Conservation (phyloP, 1,140 invertebrate species). For the Aphaenogaster rudis region DNA sequence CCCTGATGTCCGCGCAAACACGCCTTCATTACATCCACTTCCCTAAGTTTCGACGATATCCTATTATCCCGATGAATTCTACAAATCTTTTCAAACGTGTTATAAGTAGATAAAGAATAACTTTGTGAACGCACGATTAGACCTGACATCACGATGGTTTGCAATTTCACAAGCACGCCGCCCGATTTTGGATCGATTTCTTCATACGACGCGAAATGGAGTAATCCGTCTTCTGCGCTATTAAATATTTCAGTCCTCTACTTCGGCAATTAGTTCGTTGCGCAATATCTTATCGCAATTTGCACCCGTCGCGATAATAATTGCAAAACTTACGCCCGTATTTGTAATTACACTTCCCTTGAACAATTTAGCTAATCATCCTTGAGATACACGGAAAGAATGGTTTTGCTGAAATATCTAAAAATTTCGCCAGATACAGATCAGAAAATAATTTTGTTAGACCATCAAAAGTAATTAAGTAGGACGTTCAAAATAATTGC, state of each 20-base stretch:
- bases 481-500: no score
- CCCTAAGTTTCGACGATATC: not conserved
- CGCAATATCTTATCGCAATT: not conserved
- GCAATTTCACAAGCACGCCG: not conserved
- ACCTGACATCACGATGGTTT: not conserved
- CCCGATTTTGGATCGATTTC: not conserved
- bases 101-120: not conserved
- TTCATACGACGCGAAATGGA: not conserved
- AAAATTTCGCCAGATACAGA: no score
- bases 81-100: slow-evolving; percentile 2
- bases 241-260: slow-evolving; percentile 10
- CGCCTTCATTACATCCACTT: not conserved
- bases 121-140: not conserved
- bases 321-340: not conserved
- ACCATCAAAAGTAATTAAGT: no score
- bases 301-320: slow-evolving; percentile 42
- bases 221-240: not conserved
- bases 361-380: not conserved
- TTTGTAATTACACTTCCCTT: not conserved
- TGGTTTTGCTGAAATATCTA: no score
- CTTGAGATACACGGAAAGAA: not conserved
- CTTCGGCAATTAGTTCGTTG: slow-evolving; percentile 18
- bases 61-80: not conserved
- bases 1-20: not conserved
- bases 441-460: no score